These are phyloP conservation scores for Barbus barbus DNA, from an alignment of 2,113 vertebrate species.

Conservation along the genomic window DNA sequence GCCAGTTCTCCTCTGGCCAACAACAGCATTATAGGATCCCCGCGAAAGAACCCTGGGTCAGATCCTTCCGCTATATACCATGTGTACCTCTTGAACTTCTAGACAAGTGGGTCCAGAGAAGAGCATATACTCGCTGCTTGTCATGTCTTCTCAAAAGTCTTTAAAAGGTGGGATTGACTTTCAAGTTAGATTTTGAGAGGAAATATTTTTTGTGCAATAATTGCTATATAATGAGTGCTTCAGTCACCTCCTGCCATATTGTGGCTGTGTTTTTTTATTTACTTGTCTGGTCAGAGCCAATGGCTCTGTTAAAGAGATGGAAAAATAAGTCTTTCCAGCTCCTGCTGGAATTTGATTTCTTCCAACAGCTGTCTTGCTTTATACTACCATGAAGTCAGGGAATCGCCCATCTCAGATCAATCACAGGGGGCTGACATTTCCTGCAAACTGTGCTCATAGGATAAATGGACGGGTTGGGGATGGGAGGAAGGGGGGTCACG, in stretches of 20 bases:
- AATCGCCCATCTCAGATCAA: constrained; percentile 84
- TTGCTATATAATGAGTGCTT: constrained; percentile 84
- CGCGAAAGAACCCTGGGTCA: constrained; percentile 24
- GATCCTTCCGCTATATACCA: constrained; percentile 44
- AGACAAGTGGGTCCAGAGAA: constrained; percentile 32
- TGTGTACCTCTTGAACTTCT: constrained; percentile 59
- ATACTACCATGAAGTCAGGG: constrained; percentile 86
- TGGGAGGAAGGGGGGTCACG: constrained; percentile 60
- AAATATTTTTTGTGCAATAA: constrained; percentile 72
- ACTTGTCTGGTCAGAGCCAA: constrained; percentile 77
- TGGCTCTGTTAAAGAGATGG: constrained; percentile 83
- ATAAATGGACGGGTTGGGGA: constrained; percentile 67
- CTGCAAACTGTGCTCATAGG: constrained; percentile 82
- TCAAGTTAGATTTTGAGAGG: constrained; percentile 70
- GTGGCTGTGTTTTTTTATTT: constrained; percentile 83
- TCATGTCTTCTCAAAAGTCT: constrained; percentile 67
- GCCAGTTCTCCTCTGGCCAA: too few species aligned
- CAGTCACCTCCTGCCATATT: constrained; percentile 78
- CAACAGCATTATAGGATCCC: constrained; percentile 37
- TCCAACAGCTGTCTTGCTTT: constrained; percentile 88
- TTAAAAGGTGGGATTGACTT: constrained; percentile 66
- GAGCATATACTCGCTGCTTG: constrained; percentile 50
- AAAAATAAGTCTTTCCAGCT: constrained; percentile 83
- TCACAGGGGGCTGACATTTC: constrained; percentile 80
- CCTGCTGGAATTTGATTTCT: constrained; percentile 83